Conservation (phyloP, 2,888 invertebrate genomes). For the Mesodorylaimus sp. region DNA sequence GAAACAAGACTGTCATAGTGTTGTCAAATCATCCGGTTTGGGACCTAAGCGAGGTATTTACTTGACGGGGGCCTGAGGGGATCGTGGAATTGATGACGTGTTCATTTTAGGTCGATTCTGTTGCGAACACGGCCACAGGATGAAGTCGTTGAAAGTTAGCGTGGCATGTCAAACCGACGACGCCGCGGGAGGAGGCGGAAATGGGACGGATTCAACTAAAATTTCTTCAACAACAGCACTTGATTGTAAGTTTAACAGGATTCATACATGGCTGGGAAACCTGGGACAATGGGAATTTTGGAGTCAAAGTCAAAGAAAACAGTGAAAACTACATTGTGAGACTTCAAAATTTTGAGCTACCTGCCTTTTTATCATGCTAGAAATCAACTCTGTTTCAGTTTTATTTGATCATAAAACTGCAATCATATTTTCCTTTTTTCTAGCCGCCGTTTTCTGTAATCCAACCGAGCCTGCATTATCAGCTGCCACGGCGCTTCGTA, state of each 20-base stretch:
- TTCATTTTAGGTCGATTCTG: slow-evolving; percentile 5
- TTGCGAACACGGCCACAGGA: slow-evolving; percentile 8
- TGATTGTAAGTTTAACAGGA: neutral
- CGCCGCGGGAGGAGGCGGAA: neutral
- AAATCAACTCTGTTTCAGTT: too few species aligned
- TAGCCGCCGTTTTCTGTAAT: too few species aligned
- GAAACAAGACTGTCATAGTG: slow-evolving; percentile 3
- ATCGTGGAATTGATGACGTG: neutral
- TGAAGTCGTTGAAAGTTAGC: neutral
- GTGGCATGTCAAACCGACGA: slow-evolving; percentile 12
- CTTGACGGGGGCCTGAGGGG: neutral
- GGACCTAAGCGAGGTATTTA: neutral
- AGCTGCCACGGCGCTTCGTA: too few species aligned
- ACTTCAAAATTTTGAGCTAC: too few species aligned
- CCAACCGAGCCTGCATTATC: too few species aligned
- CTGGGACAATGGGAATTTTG: too few species aligned
- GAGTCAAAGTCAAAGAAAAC: too few species aligned
- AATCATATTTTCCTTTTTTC: too few species aligned
- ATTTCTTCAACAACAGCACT: neutral
- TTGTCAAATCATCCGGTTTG: slow-evolving; percentile 7
- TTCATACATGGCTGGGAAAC: too few species aligned
- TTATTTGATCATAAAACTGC: too few species aligned
- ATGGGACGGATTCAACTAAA: neutral
- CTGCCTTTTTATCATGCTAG: too few species aligned
- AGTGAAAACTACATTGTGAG: too few species aligned